Evolutionary conservation across 64 coral and sea anemone species (phyloP).

Genomic region (Dendrophyllia cribrosa): DNA sequence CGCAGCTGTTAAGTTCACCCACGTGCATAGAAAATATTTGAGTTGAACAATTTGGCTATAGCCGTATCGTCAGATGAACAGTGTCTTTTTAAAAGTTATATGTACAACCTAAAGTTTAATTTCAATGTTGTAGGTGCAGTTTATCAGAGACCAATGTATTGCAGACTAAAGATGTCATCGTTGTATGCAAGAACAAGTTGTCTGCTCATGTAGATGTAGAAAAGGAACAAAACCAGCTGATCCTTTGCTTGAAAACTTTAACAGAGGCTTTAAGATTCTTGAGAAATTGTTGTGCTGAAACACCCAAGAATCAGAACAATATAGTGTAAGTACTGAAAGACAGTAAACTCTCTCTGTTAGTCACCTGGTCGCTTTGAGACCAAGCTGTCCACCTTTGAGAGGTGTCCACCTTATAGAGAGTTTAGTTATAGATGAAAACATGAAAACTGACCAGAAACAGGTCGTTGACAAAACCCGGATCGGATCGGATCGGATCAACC

Average conservation of each 20-base stretch:
- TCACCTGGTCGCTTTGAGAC: background rate
- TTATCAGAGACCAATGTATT: slow-evolving; percentile 53
- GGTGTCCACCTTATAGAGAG: background rate
- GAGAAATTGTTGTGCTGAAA: slow-evolving; percentile 78
- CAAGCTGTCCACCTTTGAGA: background rate
- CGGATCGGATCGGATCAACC: no score
- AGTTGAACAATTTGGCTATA: no score
- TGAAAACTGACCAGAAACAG: no score
- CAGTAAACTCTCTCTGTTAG: no score
- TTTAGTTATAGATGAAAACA: no score
- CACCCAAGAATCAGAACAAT: slow-evolving; percentile 68
- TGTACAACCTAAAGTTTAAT: no score
- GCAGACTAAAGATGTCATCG: slow-evolving; percentile 41
- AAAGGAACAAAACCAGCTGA: background rate
- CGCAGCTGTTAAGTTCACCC: background rate
- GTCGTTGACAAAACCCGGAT: no score
- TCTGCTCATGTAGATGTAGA: background rate
- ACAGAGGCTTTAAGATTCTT: slow-evolving; percentile 83
- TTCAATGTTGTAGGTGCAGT: slow-evolving; percentile 31
- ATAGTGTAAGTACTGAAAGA: slow-evolving; percentile 51
- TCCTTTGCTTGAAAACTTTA: slow-evolving; percentile 41
- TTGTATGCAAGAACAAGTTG: background rate
- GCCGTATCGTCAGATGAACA: no score
- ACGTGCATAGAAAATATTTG: background rate
- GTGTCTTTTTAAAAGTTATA: no score